A percentile compares a stretch with the other conserved stretches of the same genome.
These are phyloP conservation scores for Chondrilla cf. caribensis DNA, from an alignment of 37 sponge, comb jelly and placozoan genomes.

Conservation along the genomic window DNA sequence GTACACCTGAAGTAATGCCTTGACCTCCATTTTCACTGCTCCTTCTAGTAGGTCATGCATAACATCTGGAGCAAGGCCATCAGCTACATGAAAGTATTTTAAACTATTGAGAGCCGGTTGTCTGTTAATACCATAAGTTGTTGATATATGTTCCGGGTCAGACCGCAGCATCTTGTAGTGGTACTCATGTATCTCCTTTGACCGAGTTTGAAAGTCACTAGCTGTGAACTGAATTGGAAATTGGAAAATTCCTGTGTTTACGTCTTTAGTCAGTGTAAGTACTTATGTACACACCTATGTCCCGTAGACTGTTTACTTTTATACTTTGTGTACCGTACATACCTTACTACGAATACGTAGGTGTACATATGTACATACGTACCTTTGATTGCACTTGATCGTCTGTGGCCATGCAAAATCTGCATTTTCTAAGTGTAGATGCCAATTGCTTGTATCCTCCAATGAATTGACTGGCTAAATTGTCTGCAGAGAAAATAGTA, in stretches of 20 bases:
- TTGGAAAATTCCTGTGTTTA: neutral
- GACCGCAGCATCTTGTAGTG: neutral
- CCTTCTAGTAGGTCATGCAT: conserved; percentile 81
- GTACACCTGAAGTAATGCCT: conserved; percentile 3
- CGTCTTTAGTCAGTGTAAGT: neutral
- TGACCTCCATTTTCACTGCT: conserved; percentile 22
- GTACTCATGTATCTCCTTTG: neutral
- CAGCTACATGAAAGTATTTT: conserved; percentile 53
- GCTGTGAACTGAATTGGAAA: neutral
- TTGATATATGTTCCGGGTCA: conserved; percentile 14
- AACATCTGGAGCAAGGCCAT: conserved; percentile 60
- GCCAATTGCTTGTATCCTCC: conserved; percentile 34
- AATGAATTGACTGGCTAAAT: conserved; percentile 23
- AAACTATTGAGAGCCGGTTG: conserved; percentile 49
- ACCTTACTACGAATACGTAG: neutral
- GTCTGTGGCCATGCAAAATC: conserved; percentile 25
- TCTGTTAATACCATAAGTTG: conserved; percentile 43
- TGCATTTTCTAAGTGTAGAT: conserved; percentile 21
- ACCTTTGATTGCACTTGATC: conserved; percentile 31
- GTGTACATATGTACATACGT: neutral
- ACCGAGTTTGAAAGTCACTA: neutral
- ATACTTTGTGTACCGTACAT: neutral
- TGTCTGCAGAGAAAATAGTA: conserved; percentile 30
- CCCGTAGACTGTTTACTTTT: neutral
- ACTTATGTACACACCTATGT: neutral